These are phyloP conservation scores for Galeopterus variegatus DNA, from an alignment of 2,113 vertebrate genomes.

Conservation along the genomic window DNA sequence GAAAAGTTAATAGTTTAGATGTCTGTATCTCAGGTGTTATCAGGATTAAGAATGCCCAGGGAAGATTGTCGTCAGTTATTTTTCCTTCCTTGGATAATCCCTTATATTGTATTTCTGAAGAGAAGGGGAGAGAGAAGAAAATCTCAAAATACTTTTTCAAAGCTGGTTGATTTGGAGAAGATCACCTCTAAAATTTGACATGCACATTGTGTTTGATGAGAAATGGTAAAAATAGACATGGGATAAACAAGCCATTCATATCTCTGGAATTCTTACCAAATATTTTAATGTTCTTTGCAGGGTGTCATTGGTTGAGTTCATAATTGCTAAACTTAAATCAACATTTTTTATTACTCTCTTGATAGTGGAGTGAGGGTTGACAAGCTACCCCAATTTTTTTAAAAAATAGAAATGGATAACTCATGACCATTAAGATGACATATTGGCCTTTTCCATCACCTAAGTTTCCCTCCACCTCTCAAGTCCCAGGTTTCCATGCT, in stretches of 20 bases:
- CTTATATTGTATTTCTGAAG: background rate
- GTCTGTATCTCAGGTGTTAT: background rate
- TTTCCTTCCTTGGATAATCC: background rate
- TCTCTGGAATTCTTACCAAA: background rate
- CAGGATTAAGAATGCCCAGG: background rate
- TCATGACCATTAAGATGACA: background rate
- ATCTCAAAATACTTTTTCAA: constrained; percentile 1
- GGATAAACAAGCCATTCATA: background rate
- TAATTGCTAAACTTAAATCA: constrained; percentile 24
- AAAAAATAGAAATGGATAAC: background rate
- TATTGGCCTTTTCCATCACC: background rate
- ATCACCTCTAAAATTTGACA: background rate
- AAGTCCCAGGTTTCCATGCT: background rate
- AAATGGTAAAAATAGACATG: constrained; percentile 22
- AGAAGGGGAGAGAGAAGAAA: background rate
- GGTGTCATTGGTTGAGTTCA: background rate
- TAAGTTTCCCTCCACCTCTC: background rate
- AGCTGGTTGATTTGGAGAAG: constrained; percentile 27
- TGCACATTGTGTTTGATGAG: background rate
- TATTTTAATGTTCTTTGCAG: constrained; percentile 55
- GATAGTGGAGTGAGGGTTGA: background rate
- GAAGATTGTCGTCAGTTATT: background rate
- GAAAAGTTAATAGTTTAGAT: constrained; percentile 11
- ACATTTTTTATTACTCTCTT: constrained; percentile 17
- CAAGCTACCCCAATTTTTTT: background rate